Conservation (phyloP, 2,797 vertebrate genomes). For the Enteromius radiatus region DNA sequence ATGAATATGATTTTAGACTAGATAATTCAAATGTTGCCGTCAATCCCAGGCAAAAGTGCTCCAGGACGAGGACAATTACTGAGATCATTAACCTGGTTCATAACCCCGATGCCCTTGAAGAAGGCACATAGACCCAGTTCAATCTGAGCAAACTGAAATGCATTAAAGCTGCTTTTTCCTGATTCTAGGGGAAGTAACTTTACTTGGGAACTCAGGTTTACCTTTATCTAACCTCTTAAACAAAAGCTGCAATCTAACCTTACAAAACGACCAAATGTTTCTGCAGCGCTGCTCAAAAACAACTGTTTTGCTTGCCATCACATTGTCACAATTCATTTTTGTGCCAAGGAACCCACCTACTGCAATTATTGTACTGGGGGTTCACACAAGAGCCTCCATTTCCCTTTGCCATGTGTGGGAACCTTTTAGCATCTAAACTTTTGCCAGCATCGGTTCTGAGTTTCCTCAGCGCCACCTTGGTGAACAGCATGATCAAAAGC, state of each 20-base stretch:
- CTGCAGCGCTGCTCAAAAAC: conserved; percentile 35
- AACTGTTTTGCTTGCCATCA: conserved; percentile 38
- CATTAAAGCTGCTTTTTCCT: background rate
- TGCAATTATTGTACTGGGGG: conserved; percentile 19
- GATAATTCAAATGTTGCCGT: background rate
- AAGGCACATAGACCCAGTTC: background rate
- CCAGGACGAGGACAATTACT: background rate
- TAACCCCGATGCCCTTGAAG: background rate
- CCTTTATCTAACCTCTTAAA: conserved; percentile 24
- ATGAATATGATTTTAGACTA: background rate
- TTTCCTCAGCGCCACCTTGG: conserved; percentile 66
- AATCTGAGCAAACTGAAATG: background rate
- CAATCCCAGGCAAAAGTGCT: background rate
- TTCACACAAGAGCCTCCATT: conserved; percentile 53
- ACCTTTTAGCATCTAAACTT: conserved; percentile 52
- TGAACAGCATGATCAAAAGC: conserved; percentile 66
- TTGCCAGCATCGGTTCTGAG: conserved; percentile 62
- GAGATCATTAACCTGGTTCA: background rate
- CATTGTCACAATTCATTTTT: conserved; percentile 44
- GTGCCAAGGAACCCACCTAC: conserved; percentile 53
- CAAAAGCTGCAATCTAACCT: background rate
- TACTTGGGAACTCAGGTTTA: background rate
- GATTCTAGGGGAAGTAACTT: background rate
- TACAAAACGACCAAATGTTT: background rate
- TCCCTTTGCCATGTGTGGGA: conserved; percentile 56